Evolutionary conservation across 2,113 vertebrate species (phyloP), one percentile per base, ranked within the genome.

Genomic region (Corythoichthys haematopterus): DNA sequence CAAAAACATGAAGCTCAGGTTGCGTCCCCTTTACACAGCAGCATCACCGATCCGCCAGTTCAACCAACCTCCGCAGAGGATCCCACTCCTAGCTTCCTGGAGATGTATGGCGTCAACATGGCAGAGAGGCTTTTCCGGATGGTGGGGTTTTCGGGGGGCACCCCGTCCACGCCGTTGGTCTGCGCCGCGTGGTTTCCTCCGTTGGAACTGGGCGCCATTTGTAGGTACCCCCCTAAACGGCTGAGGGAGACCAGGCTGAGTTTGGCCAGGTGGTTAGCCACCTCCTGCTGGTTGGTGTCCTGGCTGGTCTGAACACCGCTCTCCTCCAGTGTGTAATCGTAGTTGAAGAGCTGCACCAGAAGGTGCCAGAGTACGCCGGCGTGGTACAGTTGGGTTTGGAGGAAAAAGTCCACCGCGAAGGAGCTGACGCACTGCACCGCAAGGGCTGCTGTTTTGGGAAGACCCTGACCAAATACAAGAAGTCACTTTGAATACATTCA

Each of bases 271-370:
- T 87, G 92, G 80, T 99, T 99, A 43, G 95, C 92, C n/a, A 99
- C 96, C 84, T 99, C 93, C 94, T 99, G 97, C 67, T 98, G 96
- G 77, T 99, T 98, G 1, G 95, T 96, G 55, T 99, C 96, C 83
- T 98, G 95, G 56, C 90, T 96, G 38, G 96, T 92, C 88, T 97
- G 94, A 78, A 99, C 95, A 1, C 97, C 97, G 0, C 97, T 98
- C 90, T 99, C 97, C 84, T 99, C 97, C 70, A 99, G 91, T 0
- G 97, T 99, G 58, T 96, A 99, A 87, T 99, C 97, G 12, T 98
- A 99, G 87, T 91, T 95, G 90, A 99, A 99, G 60, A 98, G 94
- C 79, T 93, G 93, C 71, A 93, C 93, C 71, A 99, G 91, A 35
- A 99, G 89, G 82, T 97, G 94, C 97, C 97, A 99, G 13, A 99